Evolutionary conservation across 2,113 vertebrate genomes (phyloP), one percentile per base, ranked within the genome.

Genomic region (Centrocercus urophasianus): DNA sequence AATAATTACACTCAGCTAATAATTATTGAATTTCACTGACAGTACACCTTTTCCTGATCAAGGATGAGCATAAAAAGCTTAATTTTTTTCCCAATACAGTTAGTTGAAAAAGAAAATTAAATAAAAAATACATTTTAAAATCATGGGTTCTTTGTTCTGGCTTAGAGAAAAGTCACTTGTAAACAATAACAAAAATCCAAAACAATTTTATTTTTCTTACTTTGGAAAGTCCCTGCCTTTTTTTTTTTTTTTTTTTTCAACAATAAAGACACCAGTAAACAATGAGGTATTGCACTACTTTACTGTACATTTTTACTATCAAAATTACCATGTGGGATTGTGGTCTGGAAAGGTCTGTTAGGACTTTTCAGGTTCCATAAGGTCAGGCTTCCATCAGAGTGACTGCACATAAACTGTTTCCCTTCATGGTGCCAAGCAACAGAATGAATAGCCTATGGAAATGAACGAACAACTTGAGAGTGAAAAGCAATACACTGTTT

Each of bases 391-490:
- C 99, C 99, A 84, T 99, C 99, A 43, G 99, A 99, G 97, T 99
- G 99, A 96, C 99, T 99, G 97, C 99, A 99, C 99, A 99, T 99
- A 96, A 99, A 99, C 95, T 99, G 99, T 76, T 98, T 99, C 65
- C 99, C 99, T 93, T 99, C 99, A 69, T 99, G 99, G 96, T 99
- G 99, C 99, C 99, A 99, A 96, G 98, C 98, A 91, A 99, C 98
- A 67, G 99, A 99, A 97, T 99, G 99, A 97, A 99, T 99, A 81
- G 99, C 99, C 99, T 99, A 89, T 54, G 95, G 85, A 93, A 95
- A 94, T 16, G 38, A 92, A 54, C 79, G 54, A 88, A 86, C 3
- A 96, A 48, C 17, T 84, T 88, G 38, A 94, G 60, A 80, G 40
- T 25, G 42, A 56, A 75, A 73, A 3, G 4, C 28, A 86, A 65